Percentiles rank a stretch among this genome's conserved stretches.
Conservation (phyloP, 2,113 vertebrate species). For the Platysternon megacephalum region DNA sequence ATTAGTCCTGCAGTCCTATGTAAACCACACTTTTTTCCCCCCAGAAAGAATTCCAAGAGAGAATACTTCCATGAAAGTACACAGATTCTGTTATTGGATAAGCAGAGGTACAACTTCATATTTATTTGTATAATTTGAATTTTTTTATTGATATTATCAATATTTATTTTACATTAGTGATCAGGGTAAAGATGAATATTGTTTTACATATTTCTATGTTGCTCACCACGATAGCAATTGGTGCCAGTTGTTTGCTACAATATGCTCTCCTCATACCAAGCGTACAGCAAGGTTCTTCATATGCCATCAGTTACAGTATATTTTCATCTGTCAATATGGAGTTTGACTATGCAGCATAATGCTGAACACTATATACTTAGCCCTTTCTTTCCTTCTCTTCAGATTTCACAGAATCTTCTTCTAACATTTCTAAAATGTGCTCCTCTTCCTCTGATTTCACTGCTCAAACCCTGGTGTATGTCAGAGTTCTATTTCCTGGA, state of each 20-base stretch:
- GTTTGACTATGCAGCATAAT: neutral
- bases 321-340: neutral
- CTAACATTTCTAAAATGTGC: neutral
- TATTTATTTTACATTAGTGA: neutral
- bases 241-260: neutral
- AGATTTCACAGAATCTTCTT: neutral
- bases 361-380: neutral
- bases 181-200: neutral
- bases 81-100: neutral
- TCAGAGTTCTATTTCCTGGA: no score
- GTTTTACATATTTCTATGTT: neutral
- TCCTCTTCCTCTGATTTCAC: no score
- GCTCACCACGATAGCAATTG: neutral
- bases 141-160: neutral
- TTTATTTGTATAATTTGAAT: neutral
- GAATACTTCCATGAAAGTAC: neutral
- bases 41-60: neutral
- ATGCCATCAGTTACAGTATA: neutral
- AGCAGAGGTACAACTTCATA: neutral
- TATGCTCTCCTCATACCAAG: neutral
- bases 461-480: no score
- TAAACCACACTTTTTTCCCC: neutral
- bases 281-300: neutral
- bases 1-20: neutral
- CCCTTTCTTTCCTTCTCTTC: neutral